Evolutionary conservation across 2,888 invertebrate genomes (phyloP), one percentile per base, ranked within the genome.

Genomic region (Cataglyphis livida): DNA sequence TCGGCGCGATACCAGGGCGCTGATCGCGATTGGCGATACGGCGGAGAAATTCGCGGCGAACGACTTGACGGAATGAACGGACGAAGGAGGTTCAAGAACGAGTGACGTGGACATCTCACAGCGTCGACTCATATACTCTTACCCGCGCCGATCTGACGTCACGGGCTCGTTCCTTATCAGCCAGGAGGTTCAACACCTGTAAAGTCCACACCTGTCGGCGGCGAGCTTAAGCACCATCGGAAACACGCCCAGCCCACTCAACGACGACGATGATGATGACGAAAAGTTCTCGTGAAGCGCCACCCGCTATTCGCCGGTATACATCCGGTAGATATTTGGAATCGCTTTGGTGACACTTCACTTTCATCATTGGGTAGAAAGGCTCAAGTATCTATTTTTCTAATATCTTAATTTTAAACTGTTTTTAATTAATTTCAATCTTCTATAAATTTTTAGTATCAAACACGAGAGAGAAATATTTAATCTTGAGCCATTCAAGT

Each of bases 51-150:
- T 61, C 83, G 44, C 51, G 71, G 57, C 70, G 81, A 84, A 86
- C 81, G 79, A 87, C 85, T 86, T 83, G 78, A 65, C 84, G 79
- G 82, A 86, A 88, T 88, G 86, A 88, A 90, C 91, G 90, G 89
- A 93, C 88, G 91, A 38, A 89, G 88, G 89, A 91, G 91, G 91
- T 90, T 90, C 91, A 91, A 91, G 92, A 93, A 93, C 91, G 90
- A 94, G 92, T 94, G 94, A 94, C 94, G 94, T 94, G 94, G 93
- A 93, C 87, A 91, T 87, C 89, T 89, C 92, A 90, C 89, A 83
- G 91, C 91, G 84, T 89, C 92, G 91, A 91, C 93, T 94, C 93
- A 94, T 94, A 94, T 94, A 94, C 90, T 89, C 90, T 25, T 89
- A 90, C 94, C 93, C 93, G 93, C 89, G 90, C 89, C 86, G 90